These are phyloP conservation scores for Catagonus wagneri DNA, from an alignment of 2,113 vertebrate species.

Conservation along the genomic window DNA sequence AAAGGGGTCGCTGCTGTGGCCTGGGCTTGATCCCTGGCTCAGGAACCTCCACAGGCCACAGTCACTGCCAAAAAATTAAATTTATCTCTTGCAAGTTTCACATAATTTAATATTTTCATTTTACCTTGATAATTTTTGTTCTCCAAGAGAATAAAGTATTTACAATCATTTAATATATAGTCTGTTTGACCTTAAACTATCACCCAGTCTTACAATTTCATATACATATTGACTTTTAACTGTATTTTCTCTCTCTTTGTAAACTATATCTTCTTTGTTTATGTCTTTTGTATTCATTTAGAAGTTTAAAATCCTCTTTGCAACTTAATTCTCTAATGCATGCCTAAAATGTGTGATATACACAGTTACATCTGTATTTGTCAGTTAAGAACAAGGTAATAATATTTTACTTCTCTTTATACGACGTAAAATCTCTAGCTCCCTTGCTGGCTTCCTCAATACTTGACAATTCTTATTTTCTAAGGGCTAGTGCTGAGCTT, in stretches of 20 bases:
- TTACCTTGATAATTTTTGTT: constrained; percentile 13
- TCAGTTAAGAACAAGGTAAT: constrained; percentile 38
- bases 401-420: neutral
- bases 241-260: neutral
- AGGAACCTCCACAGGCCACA: too few relatives aligned
- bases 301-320: constrained; percentile 36
- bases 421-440: neutral
- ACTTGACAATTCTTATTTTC: neutral
- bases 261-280: constrained; percentile 11
- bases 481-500: neutral
- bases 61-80: too few relatives aligned
- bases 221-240: constrained; percentile 2
- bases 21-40: too few relatives aligned
- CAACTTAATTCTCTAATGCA: neutral
- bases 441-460: neutral
- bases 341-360: neutral
- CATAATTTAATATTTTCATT: constrained; percentile 43
- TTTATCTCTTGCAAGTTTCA: neutral
- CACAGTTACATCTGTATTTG: neutral
- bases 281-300: constrained; percentile 30
- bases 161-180: neutral
- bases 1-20: too few relatives aligned
- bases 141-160: neutral
- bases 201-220: constrained; percentile 5
- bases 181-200: constrained; percentile 26